Base-by-base conservation (phyloP, 2,888 invertebrate genomes). In the Ernsta delagoae region DNA sequence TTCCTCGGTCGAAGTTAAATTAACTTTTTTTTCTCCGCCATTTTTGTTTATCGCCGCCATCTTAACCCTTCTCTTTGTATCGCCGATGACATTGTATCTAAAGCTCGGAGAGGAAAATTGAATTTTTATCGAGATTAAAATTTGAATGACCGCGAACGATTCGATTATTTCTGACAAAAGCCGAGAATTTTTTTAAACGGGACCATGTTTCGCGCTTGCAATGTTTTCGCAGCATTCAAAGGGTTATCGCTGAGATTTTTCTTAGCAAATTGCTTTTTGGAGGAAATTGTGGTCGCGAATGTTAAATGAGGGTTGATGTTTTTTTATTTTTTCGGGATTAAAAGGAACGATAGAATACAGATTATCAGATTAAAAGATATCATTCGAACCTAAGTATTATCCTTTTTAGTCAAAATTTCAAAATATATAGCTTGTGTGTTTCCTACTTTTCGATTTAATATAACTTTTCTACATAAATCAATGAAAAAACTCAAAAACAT, bases 101-200 rank as follows among this genome's bases (percentile, higher is more conserved):
- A 24, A 73, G 79, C 83, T 81, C 85, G 83, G 83, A 85, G 79
- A 85, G 79, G 81, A 86, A 90, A 90, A 93, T 92, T 91, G 91
- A 92, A 93, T 92, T 92, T 91, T 91, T 92, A 92, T 93, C 92
- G 83, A 79, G 90, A 93, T 92, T 83, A 81, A 83, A 87, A 84
- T 84, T 83, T 73, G 72, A 73, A 71, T 71, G 73, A 67, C 70
- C 67, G 54, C 70, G 71, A 72, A 74, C 64, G 68, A 75, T 73
- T 74, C 74, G 74, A 74, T 74, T 74, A 74, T 69, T 61, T 63
- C 65, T 71, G 70, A 65, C 72, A 73, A 73, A 53, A 57, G 68
- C 70, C 65, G 70, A 70, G 65, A 39, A 36, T 60, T 59, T 50
- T 60, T 16, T 43, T 1, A 9, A 60, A 63, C 57, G 59, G 63